Base-by-base conservation (phyloP, 1,140 invertebrate species). In the Brachionus calyciflorus region DNA sequence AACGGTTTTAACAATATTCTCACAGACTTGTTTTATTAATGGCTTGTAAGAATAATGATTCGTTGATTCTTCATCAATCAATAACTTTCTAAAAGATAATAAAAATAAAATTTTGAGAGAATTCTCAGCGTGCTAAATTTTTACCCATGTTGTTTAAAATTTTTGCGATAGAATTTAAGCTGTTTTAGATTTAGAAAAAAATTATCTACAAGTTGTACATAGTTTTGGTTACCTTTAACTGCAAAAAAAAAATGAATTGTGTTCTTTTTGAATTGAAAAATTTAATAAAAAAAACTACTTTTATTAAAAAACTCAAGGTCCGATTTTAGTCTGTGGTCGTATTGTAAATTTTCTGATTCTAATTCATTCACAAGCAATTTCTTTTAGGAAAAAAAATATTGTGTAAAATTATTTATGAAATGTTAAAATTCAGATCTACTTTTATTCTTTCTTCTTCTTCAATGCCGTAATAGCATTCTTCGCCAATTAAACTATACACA, bases 371-470 rank as follows among this genome's bases (percentile, higher is more conserved):
- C 26, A 5, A 73, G 14, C 7, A 73, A 17, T 41, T 73, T 73
- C 49, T 51, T 51, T 26, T 4, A 51, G 3, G 3, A 51, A 26
- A 51, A 51, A 5, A 19, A 51, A n/a, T n/a, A n/a, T n/a, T n/a
- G n/a, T n/a, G 24, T 51, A 4, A 19, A 26, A 3, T 19, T 19
- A 4, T 26, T 51, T 19, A 46, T 46, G 10, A 46, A 46, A n/a
- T 10, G 44, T n/a, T n/a, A 46, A 46, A 46, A 10, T 10, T 10
- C 44, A n/a, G 9, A 4, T 26, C 7, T 51, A 51, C 49, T 55
- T 73, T 73, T 24, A 73, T 73, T 51, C 69, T 37, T 21, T 49
- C 17, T 49, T 73, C 69, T 26, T 73, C 69, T 73, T 73, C 69
- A 3, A 51, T 37, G 19, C 69, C 69, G 24, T 73, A 73, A 55